Evolutionary conservation across 92 coral and sea anemone genomes (phyloP), one percentile per base, ranked within the genome.

Genomic region (Diadumene lineata): DNA sequence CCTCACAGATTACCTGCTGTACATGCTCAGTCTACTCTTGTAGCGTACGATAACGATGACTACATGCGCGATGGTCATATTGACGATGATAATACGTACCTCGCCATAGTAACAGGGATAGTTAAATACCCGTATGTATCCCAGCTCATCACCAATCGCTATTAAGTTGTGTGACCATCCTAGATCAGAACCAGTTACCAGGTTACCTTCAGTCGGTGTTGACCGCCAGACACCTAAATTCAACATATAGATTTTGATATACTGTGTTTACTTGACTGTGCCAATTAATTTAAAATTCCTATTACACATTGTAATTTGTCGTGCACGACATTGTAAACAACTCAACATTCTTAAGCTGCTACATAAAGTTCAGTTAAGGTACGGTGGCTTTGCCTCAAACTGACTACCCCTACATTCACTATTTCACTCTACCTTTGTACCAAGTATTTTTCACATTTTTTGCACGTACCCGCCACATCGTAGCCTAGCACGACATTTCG

Each of bases 111-210:
- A 84, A 58, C 97, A 91, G 6, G 97, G 97, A 62, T 81, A 88
- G 50, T 81, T 75, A 46, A 91, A 91, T 68, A 91, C 50, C n/a
- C 97, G 93, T 43, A 91, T 80, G 66, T 91, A 91, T 28, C 97
- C 97, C 31, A 91, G 82, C 79, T 91, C 97, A 44, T 88, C 93
- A n/a, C 97, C 97, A 24, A 91, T 79, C 21, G 90, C 97, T 63
- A 88, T 69, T 67, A 91, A 74, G 46, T 91, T 85, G 25, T 75
- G 83, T 26, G 97, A 91, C 93, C 92, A 81, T 1, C 93, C 83
- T 71, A 91, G 85, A 73, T 91, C 97, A 34, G 88, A 91, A 55
- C 97, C 85, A 67, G 86, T 88, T 67, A 91, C 90, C 68, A 91
- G 85, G 70, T 91, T 91, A 11, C 92, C 97, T 48, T 91, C 93